Evolutionary conservation across 2,888 invertebrate genomes (phyloP).

Genomic region (Amphipoea oculea): DNA sequence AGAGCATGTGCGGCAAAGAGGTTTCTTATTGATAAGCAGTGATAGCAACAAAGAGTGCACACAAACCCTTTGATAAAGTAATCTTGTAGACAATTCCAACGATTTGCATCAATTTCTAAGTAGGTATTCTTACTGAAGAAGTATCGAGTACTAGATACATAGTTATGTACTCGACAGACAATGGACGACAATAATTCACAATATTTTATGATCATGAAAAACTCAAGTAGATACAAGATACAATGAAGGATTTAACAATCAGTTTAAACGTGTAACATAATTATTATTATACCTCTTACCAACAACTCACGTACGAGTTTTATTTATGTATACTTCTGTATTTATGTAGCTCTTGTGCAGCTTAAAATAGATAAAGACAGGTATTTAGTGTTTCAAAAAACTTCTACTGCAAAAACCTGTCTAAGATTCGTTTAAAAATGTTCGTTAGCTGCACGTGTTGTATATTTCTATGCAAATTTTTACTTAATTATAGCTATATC

Average conservation of each 20-base stretch:
- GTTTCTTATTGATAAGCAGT: conserved; percentile 6
- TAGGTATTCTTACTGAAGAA: conserved; percentile 27
- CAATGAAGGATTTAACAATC: conserved; percentile 1
- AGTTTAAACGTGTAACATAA: neutral
- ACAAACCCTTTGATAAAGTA: conserved; percentile 2
- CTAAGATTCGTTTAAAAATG: neutral
- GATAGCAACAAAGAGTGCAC: neutral
- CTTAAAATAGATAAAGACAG: neutral
- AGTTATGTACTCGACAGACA: conserved; percentile 19
- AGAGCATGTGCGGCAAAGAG: neutral
- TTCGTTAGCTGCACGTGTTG: too few relatives aligned
- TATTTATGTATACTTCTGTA: neutral
- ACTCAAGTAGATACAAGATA: neutral
- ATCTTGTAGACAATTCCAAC: conserved; percentile 7
- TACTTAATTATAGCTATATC: neutral
- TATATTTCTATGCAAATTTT: neutral
- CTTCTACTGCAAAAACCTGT: neutral
- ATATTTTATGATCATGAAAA: conserved; percentile 26
- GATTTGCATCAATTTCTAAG: conserved; percentile 8
- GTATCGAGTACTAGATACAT: conserved; percentile 24
- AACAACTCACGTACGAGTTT: neutral
- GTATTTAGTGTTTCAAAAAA: neutral
- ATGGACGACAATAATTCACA: conserved; percentile 22
- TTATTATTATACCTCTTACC: neutral
- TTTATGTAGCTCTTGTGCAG: neutral